Base-by-base conservation (phyloP, 2,113 vertebrate species). In the Sebastes schlegelii region DNA sequence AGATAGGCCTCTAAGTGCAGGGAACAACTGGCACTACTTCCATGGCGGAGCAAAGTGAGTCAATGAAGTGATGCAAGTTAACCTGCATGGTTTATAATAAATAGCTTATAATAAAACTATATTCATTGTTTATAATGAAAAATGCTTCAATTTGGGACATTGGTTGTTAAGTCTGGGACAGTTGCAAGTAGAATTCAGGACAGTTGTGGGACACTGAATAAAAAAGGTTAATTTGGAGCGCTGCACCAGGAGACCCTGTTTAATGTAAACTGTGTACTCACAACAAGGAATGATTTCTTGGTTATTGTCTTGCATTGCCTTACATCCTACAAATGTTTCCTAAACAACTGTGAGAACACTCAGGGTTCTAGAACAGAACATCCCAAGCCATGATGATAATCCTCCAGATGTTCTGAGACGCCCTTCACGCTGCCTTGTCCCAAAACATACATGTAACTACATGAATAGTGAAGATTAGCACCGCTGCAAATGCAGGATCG, bases 371-470 rank as follows among this genome's bases (percentile, higher is more conserved):
- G 45, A 17, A 8, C 4, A 52, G 34, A 64, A 77, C 17, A 17
- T 21, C 16, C 10, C 0, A 23, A 57, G 0, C 54, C 54, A n/a
- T 2, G 43, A 40, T 17, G 49, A 54, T 26, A 65, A 52, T 52
- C 78, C 40, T 82, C 66, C 86, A 85, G 84, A 74, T 85, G 89
- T 83, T 71, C 68, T 57, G 42, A 49, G 46, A 63, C 46, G 46
- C 7, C 46, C 55, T 79, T 79, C 77, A 62, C 45, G 5, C 64
- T 11, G 17, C 64, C 45, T 19, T 1, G 23, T 61, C 66, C 23
- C 10, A 8, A 19, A 52, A 77, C 77, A 73, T 6, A 74, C 77
- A 79, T 61, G 65, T 14, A 49, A 62, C 68, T 8, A 26, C 73
- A 78, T 34, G 42, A 76, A 68, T 12, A 40, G 16, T 9, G 57